These are phyloP conservation scores for Aleiodes leptofemur DNA, from an alignment of 2,888 invertebrate species.

Conservation along the genomic window DNA sequence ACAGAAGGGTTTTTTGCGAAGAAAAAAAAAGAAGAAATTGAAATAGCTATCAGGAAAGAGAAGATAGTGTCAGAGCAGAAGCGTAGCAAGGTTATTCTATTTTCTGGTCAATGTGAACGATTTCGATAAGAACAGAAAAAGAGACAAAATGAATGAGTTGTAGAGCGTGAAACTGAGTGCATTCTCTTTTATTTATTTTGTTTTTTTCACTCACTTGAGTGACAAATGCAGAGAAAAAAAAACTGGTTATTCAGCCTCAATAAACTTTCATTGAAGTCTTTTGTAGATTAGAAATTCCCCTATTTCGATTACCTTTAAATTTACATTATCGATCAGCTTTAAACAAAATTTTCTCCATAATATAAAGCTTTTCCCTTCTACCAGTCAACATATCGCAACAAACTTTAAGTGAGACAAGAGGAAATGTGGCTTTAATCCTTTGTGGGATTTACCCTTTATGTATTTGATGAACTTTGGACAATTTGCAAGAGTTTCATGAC, in stretches of 20 bases:
- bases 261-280: too few relatives aligned
- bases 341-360: too few relatives aligned
- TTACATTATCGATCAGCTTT: too few relatives aligned
- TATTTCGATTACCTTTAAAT: too few relatives aligned
- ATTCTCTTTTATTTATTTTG: not conserved
- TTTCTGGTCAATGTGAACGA: constrained; percentile 56
- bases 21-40: not conserved
- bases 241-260: too few relatives aligned
- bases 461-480: constrained; percentile 29
- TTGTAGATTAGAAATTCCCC: too few relatives aligned
- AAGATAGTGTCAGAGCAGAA: constrained; percentile 44
- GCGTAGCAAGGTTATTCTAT: constrained; percentile 51
- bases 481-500: constrained; percentile 31
- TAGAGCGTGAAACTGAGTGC: not conserved
- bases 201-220: not conserved
- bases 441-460: constrained; percentile 3
- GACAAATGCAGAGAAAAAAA: too few relatives aligned
- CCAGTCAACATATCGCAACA: too few relatives aligned
- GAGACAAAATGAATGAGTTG: not conserved
- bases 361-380: too few relatives aligned
- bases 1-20: too few relatives aligned
- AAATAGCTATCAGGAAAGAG: constrained; percentile 40
- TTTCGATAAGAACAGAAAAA: constrained; percentile 51
- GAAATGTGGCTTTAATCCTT: not conserved
- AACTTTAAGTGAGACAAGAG: not conserved